A percentile compares a stretch with the other conserved stretches of the same genome.
Evolutionary conservation across 2,797 vertebrate species (phyloP).

Genomic region (Octomys mimax): DNA sequence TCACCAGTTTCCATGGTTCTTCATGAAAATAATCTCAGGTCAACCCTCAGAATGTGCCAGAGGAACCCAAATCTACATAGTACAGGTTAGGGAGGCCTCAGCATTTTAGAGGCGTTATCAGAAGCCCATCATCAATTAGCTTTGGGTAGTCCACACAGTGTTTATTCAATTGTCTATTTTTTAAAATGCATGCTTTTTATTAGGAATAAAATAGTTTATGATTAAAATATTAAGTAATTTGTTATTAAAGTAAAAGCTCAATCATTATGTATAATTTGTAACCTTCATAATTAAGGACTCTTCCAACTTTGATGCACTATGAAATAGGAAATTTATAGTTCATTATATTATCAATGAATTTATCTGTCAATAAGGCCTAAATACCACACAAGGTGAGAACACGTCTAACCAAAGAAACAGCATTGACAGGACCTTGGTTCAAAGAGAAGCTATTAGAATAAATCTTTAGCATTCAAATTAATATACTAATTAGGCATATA

Average conservation of each 20-base stretch:
- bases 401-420: background rate
- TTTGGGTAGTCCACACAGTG: background rate
- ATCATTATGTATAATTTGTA: conserved; percentile 23
- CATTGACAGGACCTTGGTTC: conserved; percentile 8
- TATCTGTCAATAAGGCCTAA: background rate
- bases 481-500: background rate
- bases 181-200: background rate
- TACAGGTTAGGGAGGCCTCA: background rate
- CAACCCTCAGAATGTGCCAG: background rate
- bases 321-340: background rate
- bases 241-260: conserved; percentile 18
- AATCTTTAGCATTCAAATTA: conserved; percentile 5
- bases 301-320: background rate
- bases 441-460: conserved; percentile 18
- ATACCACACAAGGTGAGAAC: background rate
- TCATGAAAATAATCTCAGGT: background rate
- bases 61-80: background rate
- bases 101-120: background rate
- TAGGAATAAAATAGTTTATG: background rate
- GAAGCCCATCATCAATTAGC: background rate
- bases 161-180: background rate
- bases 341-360: background rate
- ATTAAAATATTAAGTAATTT: conserved; percentile 25
- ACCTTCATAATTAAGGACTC: background rate
- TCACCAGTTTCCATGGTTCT: background rate